These are phyloP conservation scores for Petrophora chlorosata DNA, from an alignment of 2,888 invertebrate species.

Conservation along the genomic window DNA sequence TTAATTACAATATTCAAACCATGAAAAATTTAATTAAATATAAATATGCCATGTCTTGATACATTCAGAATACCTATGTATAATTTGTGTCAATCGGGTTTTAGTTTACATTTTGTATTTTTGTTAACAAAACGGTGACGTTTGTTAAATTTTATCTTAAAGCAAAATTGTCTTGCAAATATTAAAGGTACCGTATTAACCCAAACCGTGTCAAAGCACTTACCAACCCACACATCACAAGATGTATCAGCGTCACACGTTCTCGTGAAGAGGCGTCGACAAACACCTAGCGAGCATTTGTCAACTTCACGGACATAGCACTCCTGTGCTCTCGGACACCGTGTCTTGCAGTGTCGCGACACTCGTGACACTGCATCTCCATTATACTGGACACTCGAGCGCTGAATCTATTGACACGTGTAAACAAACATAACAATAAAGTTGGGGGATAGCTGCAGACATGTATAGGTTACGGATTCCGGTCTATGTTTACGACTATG, in stretches of 20 bases:
- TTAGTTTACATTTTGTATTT: no score
- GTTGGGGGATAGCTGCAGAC: neutral
- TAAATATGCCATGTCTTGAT: no score
- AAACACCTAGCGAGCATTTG: constrained; percentile 69
- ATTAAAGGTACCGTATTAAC: no score
- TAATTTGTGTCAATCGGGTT: no score
- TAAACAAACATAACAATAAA: constrained; percentile 18
- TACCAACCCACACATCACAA: constrained; percentile 17
- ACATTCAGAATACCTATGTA: no score
- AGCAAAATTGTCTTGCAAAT: no score
- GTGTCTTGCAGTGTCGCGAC: constrained; percentile 21
- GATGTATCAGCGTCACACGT: constrained; percentile 43
- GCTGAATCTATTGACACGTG: constrained; percentile 16
- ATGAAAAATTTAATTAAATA: no score
- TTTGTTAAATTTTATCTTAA: no score
- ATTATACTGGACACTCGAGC: constrained; percentile 22
- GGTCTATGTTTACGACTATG: no score
- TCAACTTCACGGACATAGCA: constrained; percentile 66
- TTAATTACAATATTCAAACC: no score
- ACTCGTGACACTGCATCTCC: constrained; percentile 21
- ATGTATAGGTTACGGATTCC: no score
- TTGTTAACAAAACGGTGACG: no score
- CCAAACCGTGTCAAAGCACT: constrained; percentile 28
- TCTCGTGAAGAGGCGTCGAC: constrained; percentile 55
- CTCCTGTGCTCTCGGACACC: constrained; percentile 35